These are phyloP conservation scores for Acipenser transmontanus DNA, from an alignment of 2,797 vertebrate genomes.

Conservation along the genomic window DNA sequence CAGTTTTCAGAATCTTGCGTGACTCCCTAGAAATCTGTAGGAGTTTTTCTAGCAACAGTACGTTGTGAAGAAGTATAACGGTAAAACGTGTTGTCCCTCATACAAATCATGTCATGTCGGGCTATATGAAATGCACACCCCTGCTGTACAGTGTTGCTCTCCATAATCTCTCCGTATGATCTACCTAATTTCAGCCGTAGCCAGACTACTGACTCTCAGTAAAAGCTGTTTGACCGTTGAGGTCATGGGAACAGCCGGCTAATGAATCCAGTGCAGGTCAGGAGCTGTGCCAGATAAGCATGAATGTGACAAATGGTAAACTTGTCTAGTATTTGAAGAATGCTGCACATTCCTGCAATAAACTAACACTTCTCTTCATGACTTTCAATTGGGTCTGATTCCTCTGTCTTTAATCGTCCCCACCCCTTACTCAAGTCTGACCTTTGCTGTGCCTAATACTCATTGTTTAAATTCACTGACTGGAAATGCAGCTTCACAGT, in stretches of 20 bases:
- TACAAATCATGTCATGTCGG: too few relatives aligned
- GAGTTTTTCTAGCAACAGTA: too few relatives aligned
- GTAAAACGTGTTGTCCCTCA: too few relatives aligned
- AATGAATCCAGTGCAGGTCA: conserved; percentile 27
- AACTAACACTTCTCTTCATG: neutral
- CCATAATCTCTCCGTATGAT: neutral
- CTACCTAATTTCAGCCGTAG: neutral
- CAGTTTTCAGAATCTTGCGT: too few relatives aligned
- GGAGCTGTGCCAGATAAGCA: conserved; percentile 19
- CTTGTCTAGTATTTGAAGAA: conserved; percentile 41
- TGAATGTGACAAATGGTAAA: conserved; percentile 42
- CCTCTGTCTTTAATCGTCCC: conserved; percentile 2
- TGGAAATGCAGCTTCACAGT: conserved; percentile 41
- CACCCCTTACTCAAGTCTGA: conserved; percentile 27
- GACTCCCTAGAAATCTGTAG: too few relatives aligned
- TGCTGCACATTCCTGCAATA: conserved; percentile 3
- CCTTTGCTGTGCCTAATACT: conserved; percentile 33
- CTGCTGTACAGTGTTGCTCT: neutral
- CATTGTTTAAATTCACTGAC: conserved; percentile 46
- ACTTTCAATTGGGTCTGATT: conserved; percentile 3
- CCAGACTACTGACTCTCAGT: neutral
- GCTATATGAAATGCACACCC: too few relatives aligned
- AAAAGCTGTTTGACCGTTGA: neutral
- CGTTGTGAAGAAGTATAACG: too few relatives aligned
- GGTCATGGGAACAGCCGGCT: neutral